Conservation (phyloP, 2,113 vertebrate genomes). For the Perca flavescens region DNA sequence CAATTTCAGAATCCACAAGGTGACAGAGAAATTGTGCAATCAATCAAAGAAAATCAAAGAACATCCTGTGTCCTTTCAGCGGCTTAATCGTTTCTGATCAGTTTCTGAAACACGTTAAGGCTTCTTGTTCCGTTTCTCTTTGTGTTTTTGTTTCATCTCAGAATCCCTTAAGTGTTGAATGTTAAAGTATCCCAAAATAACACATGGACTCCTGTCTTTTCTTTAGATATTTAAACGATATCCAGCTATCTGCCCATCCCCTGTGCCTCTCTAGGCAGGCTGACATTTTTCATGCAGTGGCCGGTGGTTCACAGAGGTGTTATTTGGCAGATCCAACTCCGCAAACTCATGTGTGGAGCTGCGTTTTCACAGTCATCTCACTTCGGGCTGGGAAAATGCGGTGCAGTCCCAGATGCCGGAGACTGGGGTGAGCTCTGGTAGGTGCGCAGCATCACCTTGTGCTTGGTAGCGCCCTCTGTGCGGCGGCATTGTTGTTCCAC, state of each 20-base stretch:
- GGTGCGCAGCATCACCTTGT: constrained; percentile 95
- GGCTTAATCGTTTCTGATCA: constrained; percentile 5
- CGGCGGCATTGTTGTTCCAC: constrained; percentile 89
- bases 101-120: not conserved
- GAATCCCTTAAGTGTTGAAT: constrained; percentile 3
- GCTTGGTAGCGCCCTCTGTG: constrained; percentile 88
- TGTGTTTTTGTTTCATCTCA: not conserved
- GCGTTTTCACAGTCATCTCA: constrained; percentile 52
- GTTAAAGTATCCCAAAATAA: constrained; percentile 24
- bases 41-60: constrained; percentile 33
- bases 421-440: constrained; percentile 84
- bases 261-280: not conserved
- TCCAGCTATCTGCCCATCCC: not conserved
- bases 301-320: not conserved
- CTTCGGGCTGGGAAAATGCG: constrained; percentile 68
- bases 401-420: constrained; percentile 79
- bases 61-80: constrained; percentile 41
- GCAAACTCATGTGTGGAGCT: not conserved
- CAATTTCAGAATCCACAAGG: constrained; percentile 52
- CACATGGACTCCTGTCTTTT: not conserved
- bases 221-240: constrained; percentile 18
- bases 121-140: not conserved
- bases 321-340: constrained; percentile 1
- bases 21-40: constrained; percentile 53
- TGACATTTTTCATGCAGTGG: constrained; percentile 6